Evolutionary conservation across 2,113 vertebrate genomes (phyloP), one percentile per base, ranked within the genome.

Genomic region (Epinephelus cyanopodus): DNA sequence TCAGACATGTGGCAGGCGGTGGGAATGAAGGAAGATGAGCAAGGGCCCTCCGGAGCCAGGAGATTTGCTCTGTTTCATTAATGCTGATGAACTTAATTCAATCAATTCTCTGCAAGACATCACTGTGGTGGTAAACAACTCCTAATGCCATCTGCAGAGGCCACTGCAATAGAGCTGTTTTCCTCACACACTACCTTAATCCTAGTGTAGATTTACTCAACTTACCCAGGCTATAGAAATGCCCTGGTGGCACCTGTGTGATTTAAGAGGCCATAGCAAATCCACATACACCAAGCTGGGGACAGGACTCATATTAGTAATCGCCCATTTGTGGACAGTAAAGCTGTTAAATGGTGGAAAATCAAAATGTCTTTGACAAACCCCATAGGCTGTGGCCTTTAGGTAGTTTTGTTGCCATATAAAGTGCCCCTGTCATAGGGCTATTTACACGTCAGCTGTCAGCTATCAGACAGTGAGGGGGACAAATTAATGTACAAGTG

Each of bases 71-170:
- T 21, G 62, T 85, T 89, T 91, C 83, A 86, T 91, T 91, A 88
- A 85, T 75, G 67, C 88, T 83, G 80, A 92, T 85, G 65, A 88
- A 89, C 75, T 90, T 92, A 80, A 93, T 91, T 94, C 71, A 86
- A 93, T 94, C 74, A 83, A 74, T 92, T 86, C 83, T 81, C 70
- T 52, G 82, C 61, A 81, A 89, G 83, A 82, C 77, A 58, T 82
- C 62, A 62, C 73, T 77, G 68, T 62, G 78, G 73, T 74, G 79
- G 79, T 89, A 92, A 94, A 92, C 89, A 90, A 85, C 62, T 73
- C 81, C 81, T 83, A 87, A 88, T 91, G 74, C 77, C 77, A 87
- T 89, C 85, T 82, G 74, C 81, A 88, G 82, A 74, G 71, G 57
- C 71, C 54, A 47, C 52, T 42, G 77, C 89, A 88, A 89, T 86